Evolutionary conservation across 1,140 invertebrate genomes (phyloP).

Genomic region (Bombyx mori): DNA sequence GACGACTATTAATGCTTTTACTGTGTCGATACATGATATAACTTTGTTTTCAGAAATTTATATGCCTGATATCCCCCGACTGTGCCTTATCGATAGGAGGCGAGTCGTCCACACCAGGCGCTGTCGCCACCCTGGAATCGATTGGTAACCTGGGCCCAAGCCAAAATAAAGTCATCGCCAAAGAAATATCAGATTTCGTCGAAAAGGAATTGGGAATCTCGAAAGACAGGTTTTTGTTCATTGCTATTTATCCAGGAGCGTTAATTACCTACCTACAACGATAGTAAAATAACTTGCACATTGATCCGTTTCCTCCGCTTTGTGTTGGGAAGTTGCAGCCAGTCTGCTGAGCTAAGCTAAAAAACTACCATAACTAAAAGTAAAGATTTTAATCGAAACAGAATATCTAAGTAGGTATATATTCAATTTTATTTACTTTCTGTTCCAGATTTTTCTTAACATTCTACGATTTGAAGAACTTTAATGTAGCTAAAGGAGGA

Average conservation of each 20-base stretch:
- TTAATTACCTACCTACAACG: too few relatives aligned
- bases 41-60: constrained; percentile 32
- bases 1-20: too few relatives aligned
- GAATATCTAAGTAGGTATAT: not conserved
- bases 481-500: constrained; percentile 33
- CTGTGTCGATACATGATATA: too few relatives aligned
- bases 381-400: too few relatives aligned
- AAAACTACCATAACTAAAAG: too few relatives aligned
- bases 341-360: too few relatives aligned
- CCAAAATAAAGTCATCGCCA: constrained; percentile 33
- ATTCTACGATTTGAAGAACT: constrained; percentile 31
- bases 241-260: not conserved
- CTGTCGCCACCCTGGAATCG: constrained; percentile 38
- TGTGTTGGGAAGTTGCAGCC: too few relatives aligned
- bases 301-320: too few relatives aligned
- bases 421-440: constrained; percentile 4
- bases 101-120: constrained; percentile 24
- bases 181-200: constrained; percentile 30
- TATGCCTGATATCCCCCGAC: constrained; percentile 29
- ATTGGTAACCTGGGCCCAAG: constrained; percentile 41
- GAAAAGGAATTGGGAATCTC: constrained; percentile 35
- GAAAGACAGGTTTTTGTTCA: constrained; percentile 25
- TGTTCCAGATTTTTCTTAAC: constrained; percentile 39
- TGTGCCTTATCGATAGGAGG: constrained; percentile 27
- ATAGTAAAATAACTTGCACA: too few relatives aligned